A percentile compares a stretch with the other conserved stretches of the same genome.
Evolutionary conservation across 2,113 vertebrate genomes (phyloP).

Genomic region (Leuciscus idus): DNA sequence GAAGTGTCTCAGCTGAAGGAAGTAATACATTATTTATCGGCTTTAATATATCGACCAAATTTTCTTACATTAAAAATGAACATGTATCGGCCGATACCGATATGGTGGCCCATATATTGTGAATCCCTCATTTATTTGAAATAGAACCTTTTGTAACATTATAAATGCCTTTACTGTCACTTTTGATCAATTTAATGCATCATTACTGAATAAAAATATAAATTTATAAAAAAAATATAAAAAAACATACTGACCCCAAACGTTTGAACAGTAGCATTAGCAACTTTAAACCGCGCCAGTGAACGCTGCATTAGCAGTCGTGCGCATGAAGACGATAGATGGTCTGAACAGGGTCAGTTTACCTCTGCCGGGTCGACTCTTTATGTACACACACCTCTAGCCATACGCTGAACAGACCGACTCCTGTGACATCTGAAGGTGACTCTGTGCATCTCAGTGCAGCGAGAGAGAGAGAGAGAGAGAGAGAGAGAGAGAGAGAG

Average conservation of each 20-base stretch:
- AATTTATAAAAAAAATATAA: neutral
- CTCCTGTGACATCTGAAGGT: neutral
- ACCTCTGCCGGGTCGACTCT: neutral
- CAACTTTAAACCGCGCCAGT: too few species aligned
- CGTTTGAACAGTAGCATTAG: too few species aligned
- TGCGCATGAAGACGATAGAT: too few species aligned
- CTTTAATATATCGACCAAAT: too few species aligned
- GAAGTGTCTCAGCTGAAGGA: too few species aligned
- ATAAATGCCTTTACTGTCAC: neutral
- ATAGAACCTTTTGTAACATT: neutral
- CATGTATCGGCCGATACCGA: too few species aligned
- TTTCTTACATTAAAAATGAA: too few species aligned
- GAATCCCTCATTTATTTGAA: neutral
- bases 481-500: neutral
- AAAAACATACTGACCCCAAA: neutral
- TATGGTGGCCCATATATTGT: too few species aligned
- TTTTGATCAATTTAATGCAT: neutral
- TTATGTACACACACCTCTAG: neutral
- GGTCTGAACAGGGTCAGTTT: neutral
- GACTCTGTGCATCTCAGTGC: neutral
- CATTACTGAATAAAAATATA: neutral
- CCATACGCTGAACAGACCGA: constrained; percentile 10
- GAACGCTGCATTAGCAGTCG: too few species aligned
- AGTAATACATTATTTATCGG: too few species aligned
- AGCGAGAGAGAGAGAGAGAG: constrained; percentile 13